A percentile compares a stretch with the other conserved stretches of the same genome.
phyloP scores from a whole-genome alignment of 1,140 invertebrate species.

The Battus philenor region DNA sequence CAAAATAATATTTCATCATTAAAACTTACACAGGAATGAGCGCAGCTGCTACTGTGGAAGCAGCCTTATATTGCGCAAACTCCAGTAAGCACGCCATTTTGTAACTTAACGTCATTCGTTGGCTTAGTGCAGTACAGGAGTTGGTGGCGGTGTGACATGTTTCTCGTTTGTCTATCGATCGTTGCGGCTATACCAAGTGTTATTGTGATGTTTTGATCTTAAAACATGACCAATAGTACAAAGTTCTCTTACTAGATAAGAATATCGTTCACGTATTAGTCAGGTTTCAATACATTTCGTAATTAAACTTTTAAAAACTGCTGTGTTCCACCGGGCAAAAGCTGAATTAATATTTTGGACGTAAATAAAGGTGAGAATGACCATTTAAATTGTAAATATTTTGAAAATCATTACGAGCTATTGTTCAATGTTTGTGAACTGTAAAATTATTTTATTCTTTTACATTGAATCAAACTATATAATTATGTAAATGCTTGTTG shows the following conservation, averaged over 20 bases:
- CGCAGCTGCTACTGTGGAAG: constrained; percentile 12
- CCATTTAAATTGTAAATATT: too few relatives aligned
- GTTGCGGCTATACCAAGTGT: constrained; percentile 26
- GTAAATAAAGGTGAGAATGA: constrained; percentile 12
- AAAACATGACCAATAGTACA: constrained; percentile 34
- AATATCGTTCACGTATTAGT: constrained; percentile 20
- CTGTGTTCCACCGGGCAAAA: background rate
- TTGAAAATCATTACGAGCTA: too few relatives aligned
- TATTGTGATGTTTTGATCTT: constrained; percentile 48
- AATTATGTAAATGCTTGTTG: too few relatives aligned
- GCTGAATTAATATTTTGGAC: constrained; percentile 14
- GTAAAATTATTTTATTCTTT: too few relatives aligned
- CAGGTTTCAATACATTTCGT: constrained; percentile 21
- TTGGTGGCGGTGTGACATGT: constrained; percentile 39
- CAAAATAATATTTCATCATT: background rate
- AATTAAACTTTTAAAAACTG: constrained; percentile 4
- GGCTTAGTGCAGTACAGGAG: constrained; percentile 19
- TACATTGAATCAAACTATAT: too few relatives aligned
- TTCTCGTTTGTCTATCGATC: constrained; percentile 34
- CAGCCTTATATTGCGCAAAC: constrained; percentile 45
- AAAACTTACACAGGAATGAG: background rate
- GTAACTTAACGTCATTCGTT: constrained; percentile 24
- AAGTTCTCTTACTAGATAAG: background rate
- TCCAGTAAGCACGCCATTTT: constrained; percentile 41
- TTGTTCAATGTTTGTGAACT: too few relatives aligned